These are phyloP conservation scores for Bombus ignitus DNA, from an alignment of 1,140 invertebrate genomes.

Conservation along the genomic window DNA sequence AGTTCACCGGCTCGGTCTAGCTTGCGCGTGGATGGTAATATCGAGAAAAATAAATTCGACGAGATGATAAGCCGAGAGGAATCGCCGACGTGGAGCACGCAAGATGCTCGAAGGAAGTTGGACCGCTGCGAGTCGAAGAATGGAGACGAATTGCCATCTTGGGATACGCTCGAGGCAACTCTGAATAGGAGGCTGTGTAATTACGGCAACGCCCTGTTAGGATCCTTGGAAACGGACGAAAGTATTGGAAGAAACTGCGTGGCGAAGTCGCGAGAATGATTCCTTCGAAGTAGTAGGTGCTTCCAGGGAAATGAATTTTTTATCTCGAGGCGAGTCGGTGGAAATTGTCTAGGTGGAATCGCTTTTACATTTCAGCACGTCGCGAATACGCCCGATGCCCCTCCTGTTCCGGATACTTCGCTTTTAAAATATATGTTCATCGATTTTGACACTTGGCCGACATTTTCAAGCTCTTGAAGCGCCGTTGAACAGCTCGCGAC, in stretches of 20 bases:
- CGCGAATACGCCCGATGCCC: not conserved
- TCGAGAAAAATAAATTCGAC: constrained; percentile 63
- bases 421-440: not conserved
- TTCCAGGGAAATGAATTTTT: constrained; percentile 13
- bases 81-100: constrained; percentile 69
- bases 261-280: not conserved
- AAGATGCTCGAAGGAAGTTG: constrained; percentile 48
- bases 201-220: constrained; percentile 48
- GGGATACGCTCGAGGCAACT: constrained; percentile 70
- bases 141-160: constrained; percentile 67
- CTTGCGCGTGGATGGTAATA: constrained; percentile 64
- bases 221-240: constrained; percentile 21
- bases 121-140: constrained; percentile 54
- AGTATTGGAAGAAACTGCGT: not conserved
- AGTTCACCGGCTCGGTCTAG: constrained; percentile 65
- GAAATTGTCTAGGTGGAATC: not conserved
- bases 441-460: not conserved
- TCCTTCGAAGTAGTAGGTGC: not conserved
- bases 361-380: not conserved
- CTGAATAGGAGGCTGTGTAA: constrained; percentile 70
- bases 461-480: not conserved
- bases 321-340: not conserved
- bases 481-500: not conserved
- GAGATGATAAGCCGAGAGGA: constrained; percentile 71
- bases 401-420: not conserved